Base-by-base conservation (phyloP, 2,888 invertebrate species). In the Capitulum mitella region DNA sequence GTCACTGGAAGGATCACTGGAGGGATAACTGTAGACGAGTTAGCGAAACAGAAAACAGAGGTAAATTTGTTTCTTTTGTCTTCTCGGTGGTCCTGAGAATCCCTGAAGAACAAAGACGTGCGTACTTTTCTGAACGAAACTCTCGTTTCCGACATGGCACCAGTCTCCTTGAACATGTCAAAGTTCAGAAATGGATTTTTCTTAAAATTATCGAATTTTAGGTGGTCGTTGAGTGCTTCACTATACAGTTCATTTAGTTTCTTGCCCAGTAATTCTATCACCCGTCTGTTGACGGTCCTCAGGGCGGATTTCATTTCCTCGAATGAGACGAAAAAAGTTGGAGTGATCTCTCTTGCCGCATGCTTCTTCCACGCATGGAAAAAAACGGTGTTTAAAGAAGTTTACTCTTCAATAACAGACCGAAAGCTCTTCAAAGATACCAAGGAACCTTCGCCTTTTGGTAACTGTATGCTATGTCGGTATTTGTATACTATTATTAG, bases 351-450 rank as follows among this genome's bases (percentile, higher is more conserved):
- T 83, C 29, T 82, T 82, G n/a, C 81, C 78, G 85, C 85, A 85
- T n/a, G 77, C 84, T 84, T 85, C 58, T 83, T 82, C n/a, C 82
- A 80, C 43, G 85, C 85, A 81, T 84, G 86, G 76, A 85, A 85
- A 81, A n/a, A 85, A 85, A 86, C 85, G 85, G 19, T 85, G 85
- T 3, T 85, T 86, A 80, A 85, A 85, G 79, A 85, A 86, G 77
- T 82, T 85, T 84, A n/a, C 86, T 86, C 8, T 82, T 82, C 34
- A 84, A 82, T 80, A 86, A 87, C 81, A 86, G 83, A 40, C 84
- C 83, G 51, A 85, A 83, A 86, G 87, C 51, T 86, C 86, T 37
- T 84, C 80, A 82, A 83, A 83, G 77, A 32, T 83, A 2, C 76
- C 76, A 16, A 46, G 29, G 82, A 77, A 48, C 37, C 34, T 75